A percentile compares a stretch with the other conserved stretches of the same genome.
Evolutionary conservation across 2,888 invertebrate genomes (phyloP).

Genomic region (Notodonta ziczac): DNA sequence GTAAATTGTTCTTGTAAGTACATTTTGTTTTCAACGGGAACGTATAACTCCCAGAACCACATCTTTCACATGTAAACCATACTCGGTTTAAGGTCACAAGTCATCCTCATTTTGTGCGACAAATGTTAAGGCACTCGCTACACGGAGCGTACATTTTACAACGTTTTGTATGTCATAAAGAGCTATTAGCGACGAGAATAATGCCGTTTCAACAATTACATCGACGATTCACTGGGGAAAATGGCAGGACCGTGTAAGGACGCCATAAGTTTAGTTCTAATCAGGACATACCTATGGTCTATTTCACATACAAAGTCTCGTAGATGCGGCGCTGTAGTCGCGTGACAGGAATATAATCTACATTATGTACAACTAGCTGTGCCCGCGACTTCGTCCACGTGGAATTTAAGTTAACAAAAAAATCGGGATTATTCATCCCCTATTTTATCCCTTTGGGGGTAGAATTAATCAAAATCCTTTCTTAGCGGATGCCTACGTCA

Average conservation of each 20-base stretch:
- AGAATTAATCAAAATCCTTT: too few relatives aligned
- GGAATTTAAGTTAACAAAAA: too few relatives aligned
- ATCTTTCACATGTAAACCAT: constrained; percentile 13
- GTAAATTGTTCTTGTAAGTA: too few relatives aligned
- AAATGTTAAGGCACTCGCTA: constrained; percentile 31
- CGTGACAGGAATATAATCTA: too few relatives aligned
- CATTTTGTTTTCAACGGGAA: background rate
- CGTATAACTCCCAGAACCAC: background rate
- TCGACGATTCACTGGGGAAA: constrained; percentile 49
- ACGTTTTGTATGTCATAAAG: constrained; percentile 37
- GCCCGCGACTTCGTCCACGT: too few relatives aligned
- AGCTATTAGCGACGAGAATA: constrained; percentile 47
- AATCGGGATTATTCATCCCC: too few relatives aligned
- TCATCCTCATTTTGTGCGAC: constrained; percentile 24
- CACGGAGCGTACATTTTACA: constrained; percentile 19
- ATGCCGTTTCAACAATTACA: constrained; percentile 20
- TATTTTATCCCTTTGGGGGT: too few relatives aligned
- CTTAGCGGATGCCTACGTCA: too few relatives aligned
- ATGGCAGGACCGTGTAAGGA: constrained; percentile 17
- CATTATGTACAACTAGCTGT: too few relatives aligned
- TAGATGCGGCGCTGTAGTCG: too few relatives aligned
- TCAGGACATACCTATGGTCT: too few relatives aligned
- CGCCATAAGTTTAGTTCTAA: constrained; percentile 4
- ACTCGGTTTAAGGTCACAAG: constrained; percentile 21
- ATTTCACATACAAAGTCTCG: too few relatives aligned